Base-by-base conservation (phyloP, 2,888 invertebrate genomes). In the Caenorhabditis sulstoni region DNA sequence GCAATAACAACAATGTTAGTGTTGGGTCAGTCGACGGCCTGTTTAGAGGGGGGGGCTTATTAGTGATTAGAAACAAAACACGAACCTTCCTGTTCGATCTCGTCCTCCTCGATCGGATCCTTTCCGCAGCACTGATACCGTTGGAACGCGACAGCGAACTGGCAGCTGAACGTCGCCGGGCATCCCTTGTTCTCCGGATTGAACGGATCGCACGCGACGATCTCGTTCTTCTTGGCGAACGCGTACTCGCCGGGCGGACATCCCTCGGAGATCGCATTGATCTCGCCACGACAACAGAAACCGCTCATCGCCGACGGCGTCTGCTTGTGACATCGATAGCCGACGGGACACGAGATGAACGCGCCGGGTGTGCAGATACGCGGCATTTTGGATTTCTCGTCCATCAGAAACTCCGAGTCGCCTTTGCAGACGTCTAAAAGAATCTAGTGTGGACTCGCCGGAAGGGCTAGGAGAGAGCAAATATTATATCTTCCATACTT, bases 61-160 rank as follows among this genome's bases (percentile, higher is more conserved):
- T n/a, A n/a, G n/a, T n/a, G n/a, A n/a, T n/a, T n/a, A n/a, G n/a
- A n/a, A n/a, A n/a, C n/a, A n/a, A n/a, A n/a, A n/a, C n/a, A n/a
- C n/a, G n/a, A n/a, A 82, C 83, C 85, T 74, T 83, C 82, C 53
- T 83, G 82, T 41, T 83, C 85, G 20, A 82, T 74, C 52, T 86
- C 86, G 22, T 88, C 86, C 67, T 87, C 86, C 47, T 86, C 87
- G 52, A 87, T 83, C n/a, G 86, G 83, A 62, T 87, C 87, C 35
- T 88, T 88, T 47, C 88, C 88, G 64, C 88, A 88, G 49, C 88
- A 88, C 58, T 88, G 88, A 64, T 88, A 88, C 1, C 88, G 62
- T 67, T 88, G 88, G 65, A 86, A 87, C 12, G 85, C 82, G 35
- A 85, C 74, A 3, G 88, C 83, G 45, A 84, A 88, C 47, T 88